Evolutionary conservation across 2,888 invertebrate genomes (phyloP).

Genomic region (Trachelus tabidus): DNA sequence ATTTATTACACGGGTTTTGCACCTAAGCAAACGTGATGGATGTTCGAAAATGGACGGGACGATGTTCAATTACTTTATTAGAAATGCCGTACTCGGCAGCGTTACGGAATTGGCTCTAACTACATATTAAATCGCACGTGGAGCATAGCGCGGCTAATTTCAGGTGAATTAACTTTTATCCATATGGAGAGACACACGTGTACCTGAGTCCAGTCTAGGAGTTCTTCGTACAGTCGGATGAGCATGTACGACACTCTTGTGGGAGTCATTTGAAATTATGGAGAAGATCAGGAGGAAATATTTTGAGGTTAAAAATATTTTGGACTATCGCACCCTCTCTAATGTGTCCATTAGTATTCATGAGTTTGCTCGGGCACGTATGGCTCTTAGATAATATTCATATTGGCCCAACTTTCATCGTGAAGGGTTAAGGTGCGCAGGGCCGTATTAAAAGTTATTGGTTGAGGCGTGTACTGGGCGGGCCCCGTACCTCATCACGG

Average conservation of each 20-base stretch:
- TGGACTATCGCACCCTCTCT: background rate
- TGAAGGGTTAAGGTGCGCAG: background rate
- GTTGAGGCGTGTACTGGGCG: slow-evolving; percentile 57
- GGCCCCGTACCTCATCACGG: slow-evolving; percentile 54
- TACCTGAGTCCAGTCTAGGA: background rate
- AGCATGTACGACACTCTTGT: background rate
- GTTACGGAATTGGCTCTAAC: background rate
- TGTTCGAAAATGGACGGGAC: background rate
- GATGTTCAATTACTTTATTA: background rate
- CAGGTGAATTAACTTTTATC: background rate
- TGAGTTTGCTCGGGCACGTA: slow-evolving; percentile 6
- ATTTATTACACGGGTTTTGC: background rate
- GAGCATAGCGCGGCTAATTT: background rate
- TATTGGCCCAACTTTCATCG: background rate
- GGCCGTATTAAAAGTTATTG: slow-evolving; percentile 39
- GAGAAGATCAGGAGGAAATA: background rate
- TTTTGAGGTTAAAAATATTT: background rate
- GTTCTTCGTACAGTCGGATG: background rate
- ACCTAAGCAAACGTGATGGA: background rate
- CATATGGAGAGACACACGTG: background rate
- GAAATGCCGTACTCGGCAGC: background rate
- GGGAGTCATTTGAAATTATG: background rate
- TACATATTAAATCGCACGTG: background rate
- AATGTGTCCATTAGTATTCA: slow-evolving; percentile 22
- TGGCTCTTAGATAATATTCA: slow-evolving; percentile 10